Evolutionary conservation across 2,113 vertebrate genomes (phyloP).

Genomic region (Myiagra hebetior): DNA sequence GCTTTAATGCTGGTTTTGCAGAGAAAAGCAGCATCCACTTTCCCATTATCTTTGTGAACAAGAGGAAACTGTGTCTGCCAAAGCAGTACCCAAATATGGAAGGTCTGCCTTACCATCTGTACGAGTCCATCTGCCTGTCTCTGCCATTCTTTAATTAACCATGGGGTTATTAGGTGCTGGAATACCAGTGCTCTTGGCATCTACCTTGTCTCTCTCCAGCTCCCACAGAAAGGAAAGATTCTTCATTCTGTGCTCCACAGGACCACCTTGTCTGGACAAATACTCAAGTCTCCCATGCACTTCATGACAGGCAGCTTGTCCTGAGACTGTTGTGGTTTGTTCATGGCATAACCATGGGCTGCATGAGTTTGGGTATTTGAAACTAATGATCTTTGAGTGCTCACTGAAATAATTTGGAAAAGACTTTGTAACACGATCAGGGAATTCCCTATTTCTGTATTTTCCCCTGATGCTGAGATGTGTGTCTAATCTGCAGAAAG

Average conservation of each 20-base stretch:
- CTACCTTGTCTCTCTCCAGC: not conserved
- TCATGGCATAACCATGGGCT: not conserved
- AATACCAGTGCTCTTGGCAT: not conserved
- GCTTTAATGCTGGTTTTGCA: not conserved
- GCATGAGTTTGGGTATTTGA: not conserved
- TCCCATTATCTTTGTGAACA: not conserved
- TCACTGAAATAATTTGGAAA: not conserved
- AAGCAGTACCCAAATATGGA: not conserved
- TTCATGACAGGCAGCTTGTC: not conserved
- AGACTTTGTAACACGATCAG: not conserved
- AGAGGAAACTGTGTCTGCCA: not conserved
- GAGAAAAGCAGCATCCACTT: not conserved
- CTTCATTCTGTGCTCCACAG: not conserved
- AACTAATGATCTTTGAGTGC: not conserved
- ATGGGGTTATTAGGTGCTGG: not conserved
- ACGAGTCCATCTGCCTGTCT: not conserved
- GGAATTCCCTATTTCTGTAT: not conserved
- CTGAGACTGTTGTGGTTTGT: not conserved
- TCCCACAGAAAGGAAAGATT: not conserved
- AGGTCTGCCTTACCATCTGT: not conserved
- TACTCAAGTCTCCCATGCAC: accelerated
- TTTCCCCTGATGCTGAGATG: not conserved
- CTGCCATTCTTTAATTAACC: not conserved
- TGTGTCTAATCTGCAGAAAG: not conserved
- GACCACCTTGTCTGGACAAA: not conserved